A percentile compares a stretch with the other conserved stretches of the same genome.
Conservation (phyloP, 2,797 vertebrate species). For the Cryptoblepharus egeriae region DNA sequence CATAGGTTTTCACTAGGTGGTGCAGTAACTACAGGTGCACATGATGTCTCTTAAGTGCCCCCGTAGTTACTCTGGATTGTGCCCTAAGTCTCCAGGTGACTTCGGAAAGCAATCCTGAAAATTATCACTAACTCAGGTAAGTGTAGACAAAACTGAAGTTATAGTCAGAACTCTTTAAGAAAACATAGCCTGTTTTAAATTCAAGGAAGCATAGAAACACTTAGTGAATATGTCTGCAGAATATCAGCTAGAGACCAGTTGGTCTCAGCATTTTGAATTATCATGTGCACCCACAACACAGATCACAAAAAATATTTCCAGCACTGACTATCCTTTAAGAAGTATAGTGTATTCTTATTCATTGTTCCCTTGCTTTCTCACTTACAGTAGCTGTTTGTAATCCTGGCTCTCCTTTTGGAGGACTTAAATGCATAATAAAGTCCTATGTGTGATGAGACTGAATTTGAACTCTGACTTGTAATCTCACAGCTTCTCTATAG, state of each 20-base stretch:
- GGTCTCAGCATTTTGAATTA: background rate
- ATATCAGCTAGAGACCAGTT: background rate
- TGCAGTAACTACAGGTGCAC: no score
- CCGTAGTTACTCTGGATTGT: no score
- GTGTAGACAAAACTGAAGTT: no score
- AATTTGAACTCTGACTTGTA: slow-evolving; percentile 31
- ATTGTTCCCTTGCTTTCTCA: background rate
- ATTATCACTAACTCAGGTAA: no score
- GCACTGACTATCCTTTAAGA: background rate
- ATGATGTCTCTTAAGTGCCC: no score
- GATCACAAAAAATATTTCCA: background rate
- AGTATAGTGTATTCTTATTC: background rate
- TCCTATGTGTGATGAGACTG: background rate
- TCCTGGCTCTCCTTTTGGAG: background rate
- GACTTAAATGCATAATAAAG: background rate
- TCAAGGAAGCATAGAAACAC: background rate
- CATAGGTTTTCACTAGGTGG: no score
- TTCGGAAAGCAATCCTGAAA: no score
- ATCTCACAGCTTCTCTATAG: slow-evolving; percentile 19
- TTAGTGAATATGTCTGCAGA: background rate
- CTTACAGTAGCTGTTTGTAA: slow-evolving; percentile 3
- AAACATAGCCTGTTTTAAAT: background rate
- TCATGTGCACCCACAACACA: background rate
- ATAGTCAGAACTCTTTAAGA: background rate
- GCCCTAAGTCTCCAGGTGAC: no score